Conservation (phyloP, 2,888 invertebrate species). For the Luperina testacea region DNA sequence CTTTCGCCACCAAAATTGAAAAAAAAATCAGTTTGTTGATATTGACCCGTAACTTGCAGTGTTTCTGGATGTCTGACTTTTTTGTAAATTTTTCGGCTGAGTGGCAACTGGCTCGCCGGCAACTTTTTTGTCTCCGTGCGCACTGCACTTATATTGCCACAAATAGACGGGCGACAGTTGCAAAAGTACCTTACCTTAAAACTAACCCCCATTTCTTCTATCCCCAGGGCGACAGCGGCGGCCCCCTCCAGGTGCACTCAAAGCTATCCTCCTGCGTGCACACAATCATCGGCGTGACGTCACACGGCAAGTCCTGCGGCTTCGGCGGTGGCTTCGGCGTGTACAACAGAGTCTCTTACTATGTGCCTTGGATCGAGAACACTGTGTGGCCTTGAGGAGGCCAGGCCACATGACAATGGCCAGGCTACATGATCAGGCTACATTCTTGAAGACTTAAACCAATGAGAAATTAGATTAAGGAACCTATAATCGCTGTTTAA, state of each 20-base stretch:
- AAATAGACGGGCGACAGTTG: no score
- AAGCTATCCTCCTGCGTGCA: constrained; percentile 32
- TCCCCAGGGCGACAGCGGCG: constrained; percentile 50
- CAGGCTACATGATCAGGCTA: neutral
- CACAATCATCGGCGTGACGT: constrained; percentile 43
- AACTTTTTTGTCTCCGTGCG: no score
- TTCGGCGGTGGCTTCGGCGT: constrained; percentile 36
- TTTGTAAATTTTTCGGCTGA: no score
- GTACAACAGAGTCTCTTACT: constrained; percentile 41
- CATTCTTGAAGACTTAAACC: neutral
- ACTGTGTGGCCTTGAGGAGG: constrained; percentile 37
- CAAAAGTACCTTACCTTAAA: neutral
- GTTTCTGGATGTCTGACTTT: no score
- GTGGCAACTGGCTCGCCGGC: no score
- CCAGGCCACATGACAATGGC: neutral
- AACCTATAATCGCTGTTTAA: neutral
- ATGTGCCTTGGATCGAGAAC: constrained; percentile 50
- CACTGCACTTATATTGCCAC: no score
- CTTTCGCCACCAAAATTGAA: no score
- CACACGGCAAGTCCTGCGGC: constrained; percentile 41
- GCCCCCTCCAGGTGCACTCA: constrained; percentile 40
- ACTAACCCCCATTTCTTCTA: neutral
- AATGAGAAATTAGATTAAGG: neutral
- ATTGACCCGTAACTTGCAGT: no score
- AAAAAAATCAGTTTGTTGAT: no score